Conservation (phyloP, 2,113 vertebrate species). For the Eleginops maclovinus region DNA sequence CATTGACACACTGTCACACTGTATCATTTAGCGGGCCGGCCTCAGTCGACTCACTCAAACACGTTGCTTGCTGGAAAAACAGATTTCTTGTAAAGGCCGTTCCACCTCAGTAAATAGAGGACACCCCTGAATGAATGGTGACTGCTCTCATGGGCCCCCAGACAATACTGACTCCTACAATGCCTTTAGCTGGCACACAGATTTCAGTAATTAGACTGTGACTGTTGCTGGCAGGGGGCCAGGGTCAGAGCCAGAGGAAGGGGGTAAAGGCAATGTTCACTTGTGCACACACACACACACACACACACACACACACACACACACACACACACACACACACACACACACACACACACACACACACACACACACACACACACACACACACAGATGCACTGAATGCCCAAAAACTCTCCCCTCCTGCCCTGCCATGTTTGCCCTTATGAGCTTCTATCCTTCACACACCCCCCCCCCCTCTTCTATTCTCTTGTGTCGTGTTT, state of each 20-base stretch:
- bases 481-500: conserved; percentile 67
- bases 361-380: conserved; percentile 1
- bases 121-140: conserved; percentile 73
- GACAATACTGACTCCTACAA: conserved; percentile 82
- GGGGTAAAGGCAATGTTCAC: conserved; percentile 48
- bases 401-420: conserved; percentile 46
- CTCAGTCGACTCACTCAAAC: conserved; percentile 64
- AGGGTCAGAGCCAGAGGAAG: conserved; percentile 65
- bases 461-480: conserved; percentile 26
- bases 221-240: conserved; percentile 82
- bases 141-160: conserved; percentile 69
- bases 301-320: conserved; percentile 31
- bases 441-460: conserved; percentile 60
- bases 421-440: conserved; percentile 64
- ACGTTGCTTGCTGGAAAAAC: conserved; percentile 56
- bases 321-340: conserved; percentile 22
- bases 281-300: conserved; percentile 14
- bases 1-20: conserved; percentile 52
- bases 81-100: conserved; percentile 71
- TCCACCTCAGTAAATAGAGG: conserved; percentile 79
- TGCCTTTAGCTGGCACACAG: conserved; percentile 80
- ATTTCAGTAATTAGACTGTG: conserved; percentile 85
- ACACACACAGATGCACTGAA: conserved; percentile 20
- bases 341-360: conserved; percentile 20
- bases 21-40: conserved; percentile 58